Base-by-base conservation (phyloP, 2,888 invertebrate genomes). In the Salpingus planirostris region DNA sequence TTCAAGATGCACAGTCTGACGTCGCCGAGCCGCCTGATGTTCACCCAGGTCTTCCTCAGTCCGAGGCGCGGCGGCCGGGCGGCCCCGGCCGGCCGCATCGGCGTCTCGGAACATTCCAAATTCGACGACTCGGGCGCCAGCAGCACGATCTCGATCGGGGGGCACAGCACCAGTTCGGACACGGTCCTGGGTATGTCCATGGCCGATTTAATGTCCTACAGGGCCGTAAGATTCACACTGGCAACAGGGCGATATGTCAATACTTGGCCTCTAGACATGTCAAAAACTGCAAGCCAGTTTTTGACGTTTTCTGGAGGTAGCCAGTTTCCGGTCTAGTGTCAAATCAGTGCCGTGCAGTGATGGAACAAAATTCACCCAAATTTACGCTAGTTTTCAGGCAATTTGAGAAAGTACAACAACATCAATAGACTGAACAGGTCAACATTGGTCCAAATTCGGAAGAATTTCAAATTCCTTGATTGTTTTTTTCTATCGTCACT, bases 1-100 rank as follows among this genome's bases (percentile, higher is more conserved):
- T 73, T 89, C 43, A 92, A 92, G 71, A 85, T 87, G 36, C 83
- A 84, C 58, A 71, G 74, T 38, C 70, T 81, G 57, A 47, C 48
- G 11, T 45, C 49, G 7, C 62, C 62, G 3, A 36, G 47, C 8
- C 50, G 57, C 13, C 40, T 65, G 10, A 59, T 65, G 53, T 60
- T 60, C 33, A 61, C 74, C 15, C 73, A 74, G 66, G 58, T 60
- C 15, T 62, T 62, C 46, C 58, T 59, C 21, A 59, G 59, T 50
- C 61, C 62, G 4, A 44, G 50, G 31, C 46, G 47, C 29, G n/a
- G n/a, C n/a, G n/a, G n/a, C n/a, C n/a, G n/a, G n/a, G n/a, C n/a
- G n/a, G n/a, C n/a, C n/a, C n/a, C n/a, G n/a, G n/a, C n/a, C n/a
- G n/a, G n/a, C n/a, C n/a, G n/a, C n/a, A n/a, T n/a, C n/a, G n/a